These are phyloP conservation scores for Thecophora atra DNA, from an alignment of 2,888 invertebrate species.

Conservation along the genomic window DNA sequence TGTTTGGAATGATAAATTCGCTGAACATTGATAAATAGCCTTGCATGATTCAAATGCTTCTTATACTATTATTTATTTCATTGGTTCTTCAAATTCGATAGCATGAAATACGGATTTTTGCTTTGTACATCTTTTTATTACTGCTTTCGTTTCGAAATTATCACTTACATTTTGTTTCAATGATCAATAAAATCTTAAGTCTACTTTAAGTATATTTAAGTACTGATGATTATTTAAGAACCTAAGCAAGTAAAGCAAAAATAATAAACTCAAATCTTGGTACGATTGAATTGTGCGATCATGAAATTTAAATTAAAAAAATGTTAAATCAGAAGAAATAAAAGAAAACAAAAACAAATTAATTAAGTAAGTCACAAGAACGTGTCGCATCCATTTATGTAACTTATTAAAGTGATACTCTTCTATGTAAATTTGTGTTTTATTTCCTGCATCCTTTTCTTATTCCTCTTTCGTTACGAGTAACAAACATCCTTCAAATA, in stretches of 20 bases:
- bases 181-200: not conserved
- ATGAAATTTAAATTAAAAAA: not conserved
- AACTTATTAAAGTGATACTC: constrained; percentile 35
- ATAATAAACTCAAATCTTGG: not conserved
- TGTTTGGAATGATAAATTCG: no score
- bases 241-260: not conserved
- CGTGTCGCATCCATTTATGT: constrained; percentile 25
- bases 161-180: not conserved
- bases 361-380: constrained; percentile 39
- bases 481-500: no score
- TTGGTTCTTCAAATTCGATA: no score
- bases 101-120: no score
- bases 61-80: not conserved
- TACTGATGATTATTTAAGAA: not conserved
- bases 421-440: constrained; percentile 31
- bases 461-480: not conserved
- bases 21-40: no score
- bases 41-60: no score
- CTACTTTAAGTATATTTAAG: constrained; percentile 1
- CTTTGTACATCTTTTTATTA: no score
- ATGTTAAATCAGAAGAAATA: not conserved
- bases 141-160: not conserved
- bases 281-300: not conserved
- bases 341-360: constrained; percentile 25
- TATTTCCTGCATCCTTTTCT: constrained; percentile 14